These are phyloP conservation scores for Steinernema hermaphroditum DNA, from an alignment of 2,888 invertebrate species.

Conservation along the genomic window DNA sequence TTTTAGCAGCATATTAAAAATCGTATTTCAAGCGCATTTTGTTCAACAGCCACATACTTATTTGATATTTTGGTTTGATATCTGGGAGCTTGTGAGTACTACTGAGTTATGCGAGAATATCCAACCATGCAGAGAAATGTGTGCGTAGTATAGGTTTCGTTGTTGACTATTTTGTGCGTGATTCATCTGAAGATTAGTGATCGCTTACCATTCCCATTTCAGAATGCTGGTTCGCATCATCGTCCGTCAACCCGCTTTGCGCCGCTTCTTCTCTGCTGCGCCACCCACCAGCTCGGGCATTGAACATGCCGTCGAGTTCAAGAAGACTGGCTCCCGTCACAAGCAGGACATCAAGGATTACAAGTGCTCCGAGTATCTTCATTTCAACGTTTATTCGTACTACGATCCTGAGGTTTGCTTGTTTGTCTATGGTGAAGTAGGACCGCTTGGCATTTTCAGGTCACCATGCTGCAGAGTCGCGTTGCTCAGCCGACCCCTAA, in stretches of 20 bases:
- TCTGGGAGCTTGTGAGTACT: no score
- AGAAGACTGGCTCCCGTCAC: constrained; percentile 47
- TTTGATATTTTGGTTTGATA: no score
- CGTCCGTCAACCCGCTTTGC: constrained; percentile 15
- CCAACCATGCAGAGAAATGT: no score
- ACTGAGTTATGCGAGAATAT: no score
- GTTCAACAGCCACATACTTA: no score
- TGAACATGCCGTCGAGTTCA: constrained; percentile 61
- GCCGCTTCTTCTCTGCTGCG: constrained; percentile 46
- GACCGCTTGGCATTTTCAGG: background rate
- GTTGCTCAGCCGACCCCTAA: constrained; percentile 61
- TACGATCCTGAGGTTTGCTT: constrained; percentile 59
- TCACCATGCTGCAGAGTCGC: constrained; percentile 53
- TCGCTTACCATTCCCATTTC: no score
- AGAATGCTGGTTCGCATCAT: background rate
- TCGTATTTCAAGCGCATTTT: no score
- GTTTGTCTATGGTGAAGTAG: background rate
- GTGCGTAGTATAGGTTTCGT: no score
- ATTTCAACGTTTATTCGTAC: constrained; percentile 60
- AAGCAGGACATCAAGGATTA: constrained; percentile 51
- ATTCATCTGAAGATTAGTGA: no score
- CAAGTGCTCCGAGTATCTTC: constrained; percentile 62
- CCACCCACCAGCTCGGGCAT: constrained; percentile 59
- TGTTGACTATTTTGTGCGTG: no score
- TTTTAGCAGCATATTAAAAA: no score